phyloP scores from a whole-genome alignment of 2,797 vertebrate genomes.

The Bufotes viridis region DNA sequence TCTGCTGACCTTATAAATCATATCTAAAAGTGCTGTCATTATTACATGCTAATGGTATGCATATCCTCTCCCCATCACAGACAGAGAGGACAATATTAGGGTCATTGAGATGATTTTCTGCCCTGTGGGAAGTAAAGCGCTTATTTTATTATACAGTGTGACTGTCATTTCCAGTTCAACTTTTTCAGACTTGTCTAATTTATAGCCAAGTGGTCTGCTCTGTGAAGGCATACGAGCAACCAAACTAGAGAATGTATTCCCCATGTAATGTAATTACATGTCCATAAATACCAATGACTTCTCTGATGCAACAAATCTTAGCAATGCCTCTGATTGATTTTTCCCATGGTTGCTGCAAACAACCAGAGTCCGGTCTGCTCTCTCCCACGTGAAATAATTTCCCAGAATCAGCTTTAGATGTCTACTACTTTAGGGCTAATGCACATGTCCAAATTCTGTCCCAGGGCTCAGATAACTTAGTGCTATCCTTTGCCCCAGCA shows the following conservation, averaged over 20 bases:
- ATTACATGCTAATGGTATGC: constrained; percentile 65
- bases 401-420: background rate
- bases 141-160: constrained; percentile 37
- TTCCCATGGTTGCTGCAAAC: background rate
- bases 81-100: constrained; percentile 39
- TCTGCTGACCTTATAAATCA: constrained; percentile 63
- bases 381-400: background rate
- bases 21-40: constrained; percentile 65
- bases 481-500: background rate
- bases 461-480: background rate
- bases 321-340: background rate
- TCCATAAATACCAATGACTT: background rate
- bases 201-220: background rate
- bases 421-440: background rate
- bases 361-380: background rate
- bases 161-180: constrained; percentile 23
- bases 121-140: constrained; percentile 33
- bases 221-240: background rate
- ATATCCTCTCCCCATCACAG: constrained; percentile 57
- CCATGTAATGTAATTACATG: background rate
- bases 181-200: background rate
- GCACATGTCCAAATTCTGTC: background rate
- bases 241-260: background rate
- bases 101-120: constrained; percentile 26
- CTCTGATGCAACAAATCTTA: background rate